Percentiles rank a stretch among this genome's conserved stretches.
Conservation (phyloP, 2,113 vertebrate species). For the Bos javanicus region DNA sequence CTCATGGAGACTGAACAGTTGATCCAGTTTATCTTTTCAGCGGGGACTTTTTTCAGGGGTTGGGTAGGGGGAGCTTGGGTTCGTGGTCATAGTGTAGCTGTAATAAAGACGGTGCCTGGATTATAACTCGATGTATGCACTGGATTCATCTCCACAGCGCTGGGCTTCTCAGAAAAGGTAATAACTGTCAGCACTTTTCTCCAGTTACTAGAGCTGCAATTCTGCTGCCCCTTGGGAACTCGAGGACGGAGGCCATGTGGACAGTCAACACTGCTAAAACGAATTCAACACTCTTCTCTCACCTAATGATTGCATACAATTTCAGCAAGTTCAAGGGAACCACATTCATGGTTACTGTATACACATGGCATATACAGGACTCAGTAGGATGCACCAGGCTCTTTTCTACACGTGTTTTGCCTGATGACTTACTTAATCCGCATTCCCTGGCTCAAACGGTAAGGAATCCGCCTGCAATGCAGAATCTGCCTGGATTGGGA, state of each 20-base stretch:
- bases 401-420: background rate
- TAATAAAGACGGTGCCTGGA: background rate
- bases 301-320: background rate
- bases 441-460: background rate
- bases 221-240: background rate
- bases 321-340: background rate
- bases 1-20: background rate
- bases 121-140: too few species aligned
- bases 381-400: background rate
- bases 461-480: background rate
- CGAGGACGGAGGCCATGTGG: background rate
- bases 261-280: background rate
- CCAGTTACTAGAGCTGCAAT: background rate
- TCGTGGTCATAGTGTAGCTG: background rate
- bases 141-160: background rate
- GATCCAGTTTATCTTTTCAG: background rate
- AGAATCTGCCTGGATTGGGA: background rate
- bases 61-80: background rate
- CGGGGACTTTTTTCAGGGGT: background rate
- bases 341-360: background rate
- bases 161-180: background rate
- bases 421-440: background rate
- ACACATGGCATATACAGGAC: fast-evolving
- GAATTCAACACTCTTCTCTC: background rate
- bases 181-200: background rate